Percentiles rank a stretch among this genome's conserved stretches.
Evolutionary conservation across 2,888 invertebrate genomes (phyloP).

Genomic region (Cartodere bifasciata): DNA sequence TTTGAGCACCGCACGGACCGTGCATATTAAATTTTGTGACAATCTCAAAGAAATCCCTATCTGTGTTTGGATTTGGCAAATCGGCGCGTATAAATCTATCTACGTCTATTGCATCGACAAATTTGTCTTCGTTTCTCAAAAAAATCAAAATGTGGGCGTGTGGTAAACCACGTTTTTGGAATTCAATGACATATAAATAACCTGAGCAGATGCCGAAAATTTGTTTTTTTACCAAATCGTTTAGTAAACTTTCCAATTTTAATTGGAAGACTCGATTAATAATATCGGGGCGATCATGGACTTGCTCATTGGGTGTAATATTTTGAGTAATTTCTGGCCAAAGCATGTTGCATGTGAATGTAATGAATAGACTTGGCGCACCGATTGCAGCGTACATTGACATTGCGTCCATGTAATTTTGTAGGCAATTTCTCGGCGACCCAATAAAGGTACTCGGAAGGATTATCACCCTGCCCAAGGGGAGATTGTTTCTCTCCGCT

Average conservation of each 20-base stretch:
- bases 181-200: slow-evolving; percentile 4
- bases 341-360: slow-evolving; percentile 1
- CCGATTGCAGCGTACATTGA: background rate
- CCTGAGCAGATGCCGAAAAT: background rate
- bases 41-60: slow-evolving; percentile 3
- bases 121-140: slow-evolving; percentile 1
- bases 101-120: background rate
- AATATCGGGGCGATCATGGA: slow-evolving; percentile 14
- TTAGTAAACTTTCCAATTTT: background rate
- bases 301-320: slow-evolving; percentile 1
- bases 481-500: slow-evolving; percentile 6
- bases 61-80: background rate
- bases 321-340: slow-evolving; percentile 2
- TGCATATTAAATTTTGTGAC: slow-evolving; percentile 3
- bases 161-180: slow-evolving; percentile 3
- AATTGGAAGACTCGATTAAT: slow-evolving; percentile 11
- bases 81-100: background rate
- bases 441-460: too few relatives aligned
- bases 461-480: slow-evolving; percentile 7
- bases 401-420: slow-evolving; percentile 8
- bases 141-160: slow-evolving; percentile 2
- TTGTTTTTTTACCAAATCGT: background rate
- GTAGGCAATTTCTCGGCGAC: background rate
- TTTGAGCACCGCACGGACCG: slow-evolving; percentile 1
- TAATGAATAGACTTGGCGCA: slow-evolving; percentile 3